Evolutionary conservation across 2,113 vertebrate genomes (phyloP), one percentile per base, ranked within the genome.

Genomic region (Psettodes erumei): DNA sequence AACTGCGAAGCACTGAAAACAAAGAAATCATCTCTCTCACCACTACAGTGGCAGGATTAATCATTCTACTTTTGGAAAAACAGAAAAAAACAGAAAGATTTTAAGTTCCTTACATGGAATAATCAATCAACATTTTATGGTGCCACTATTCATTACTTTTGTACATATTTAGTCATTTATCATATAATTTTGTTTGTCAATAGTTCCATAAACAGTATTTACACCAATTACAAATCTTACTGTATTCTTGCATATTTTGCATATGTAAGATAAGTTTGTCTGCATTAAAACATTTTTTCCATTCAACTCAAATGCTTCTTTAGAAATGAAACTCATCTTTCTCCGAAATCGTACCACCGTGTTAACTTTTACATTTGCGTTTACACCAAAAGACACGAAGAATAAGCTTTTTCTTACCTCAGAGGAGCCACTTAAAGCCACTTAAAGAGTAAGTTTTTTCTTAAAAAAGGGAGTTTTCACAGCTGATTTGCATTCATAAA

Each of bases 331-430:
- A 40, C 9, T 32, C 0, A 27, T 8, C 19, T 25, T 7, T 59
- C 12, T 53, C 30, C 13, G 10, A 27, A 2, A 30, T 33, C 1
- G 0, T 19, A 71, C 11, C 21, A 5, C 16, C n/a, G n/a, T n/a
- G n/a, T n/a, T n/a, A n/a, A n/a, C n/a, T n/a, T n/a, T n/a, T n/a
- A n/a, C n/a, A n/a, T n/a, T n/a, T n/a, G n/a, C n/a, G 13, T 8
- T 69, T 4, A 30, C 0, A 50, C 7, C 2, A 7, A 23, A 75
- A 42, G 2, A 51, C 9, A 60, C 0, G 53, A 27, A 64, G 35
- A 18, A 19, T 5, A 71, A 60, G 19, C 21, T 0, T 21, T 7
- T 37, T 81, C 83, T 66, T 84, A 91, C 89, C 87, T 79, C 43
- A 38, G 40, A 59, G 2, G 33, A 56, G 0, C 6, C 28, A 0